phyloP scores from a whole-genome alignment of 2,797 vertebrate genomes.

The Diceros bicornis region DNA sequence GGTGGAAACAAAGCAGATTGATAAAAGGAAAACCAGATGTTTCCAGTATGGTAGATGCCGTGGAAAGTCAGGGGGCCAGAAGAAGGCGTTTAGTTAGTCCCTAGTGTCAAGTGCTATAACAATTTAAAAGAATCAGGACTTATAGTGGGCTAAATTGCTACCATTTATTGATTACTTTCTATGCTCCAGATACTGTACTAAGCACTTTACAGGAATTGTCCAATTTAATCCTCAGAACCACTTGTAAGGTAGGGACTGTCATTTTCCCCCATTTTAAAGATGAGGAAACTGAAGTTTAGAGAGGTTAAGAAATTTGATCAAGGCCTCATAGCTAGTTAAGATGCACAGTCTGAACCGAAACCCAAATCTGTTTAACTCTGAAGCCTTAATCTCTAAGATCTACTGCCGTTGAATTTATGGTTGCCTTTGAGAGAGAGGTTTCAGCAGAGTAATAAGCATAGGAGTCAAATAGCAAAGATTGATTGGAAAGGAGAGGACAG shows the following conservation, averaged over 20 bases:
- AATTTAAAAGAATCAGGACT: constrained; percentile 1
- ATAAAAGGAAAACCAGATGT: background rate
- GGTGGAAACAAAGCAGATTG: constrained; percentile 22
- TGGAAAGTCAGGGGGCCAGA: background rate
- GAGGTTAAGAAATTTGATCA: constrained; percentile 49
- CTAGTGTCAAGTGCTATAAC: constrained; percentile 34
- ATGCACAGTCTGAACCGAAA: constrained; percentile 38
- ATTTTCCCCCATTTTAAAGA: constrained; percentile 38
- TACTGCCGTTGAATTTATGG: constrained; percentile 65
- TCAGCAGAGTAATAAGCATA: constrained; percentile 36
- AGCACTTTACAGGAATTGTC: background rate
- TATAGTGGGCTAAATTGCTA: background rate
- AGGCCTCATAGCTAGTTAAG: constrained; percentile 45
- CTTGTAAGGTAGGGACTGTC: background rate
- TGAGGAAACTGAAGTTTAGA: constrained; percentile 26
- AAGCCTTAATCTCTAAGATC: constrained; percentile 54
- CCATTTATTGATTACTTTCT: constrained; percentile 34
- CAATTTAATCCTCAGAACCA: constrained; percentile 40
- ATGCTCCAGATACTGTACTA: background rate
- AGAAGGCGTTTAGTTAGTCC: background rate
- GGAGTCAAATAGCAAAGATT: constrained; percentile 63
- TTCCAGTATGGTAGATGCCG: background rate
- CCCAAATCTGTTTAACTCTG: constrained; percentile 24
- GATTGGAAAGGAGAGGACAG: constrained; percentile 46
- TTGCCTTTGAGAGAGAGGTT: constrained; percentile 57